Evolutionary conservation across 2,888 invertebrate species (phyloP).

Genomic region (Plagodis dolabraria): DNA sequence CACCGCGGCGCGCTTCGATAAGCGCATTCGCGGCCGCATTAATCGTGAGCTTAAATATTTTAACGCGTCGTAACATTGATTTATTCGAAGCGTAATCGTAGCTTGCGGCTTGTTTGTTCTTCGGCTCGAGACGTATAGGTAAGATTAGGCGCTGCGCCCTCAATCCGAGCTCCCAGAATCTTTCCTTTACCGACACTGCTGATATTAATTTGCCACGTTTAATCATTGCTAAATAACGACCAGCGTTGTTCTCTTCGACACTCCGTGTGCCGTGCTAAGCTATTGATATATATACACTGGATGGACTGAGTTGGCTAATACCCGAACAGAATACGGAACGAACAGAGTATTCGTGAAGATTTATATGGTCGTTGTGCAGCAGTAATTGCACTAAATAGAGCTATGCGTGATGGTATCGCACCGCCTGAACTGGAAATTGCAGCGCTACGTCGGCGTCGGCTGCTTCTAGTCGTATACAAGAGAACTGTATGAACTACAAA

Average conservation of each 20-base stretch:
- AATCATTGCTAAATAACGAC: conserved; percentile 33
- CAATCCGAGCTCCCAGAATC: conserved; percentile 56
- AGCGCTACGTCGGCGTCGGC: conserved; percentile 28
- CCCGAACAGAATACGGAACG: conserved; percentile 62
- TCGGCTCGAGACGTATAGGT: conserved; percentile 79
- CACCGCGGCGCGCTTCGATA: conserved; percentile 64
- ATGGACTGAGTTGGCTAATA: conserved; percentile 54
- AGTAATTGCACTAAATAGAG: conserved; percentile 81
- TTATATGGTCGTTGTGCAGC: conserved; percentile 81
- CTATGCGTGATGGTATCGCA: conserved; percentile 76
- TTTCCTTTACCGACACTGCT: conserved; percentile 54
- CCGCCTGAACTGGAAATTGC: conserved; percentile 69
- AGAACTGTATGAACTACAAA: conserved; percentile 54
- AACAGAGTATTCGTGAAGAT: conserved; percentile 74
- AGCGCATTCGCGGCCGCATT: conserved; percentile 73
- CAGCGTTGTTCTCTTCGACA: conserved; percentile 18
- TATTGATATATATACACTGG: conserved; percentile 38
- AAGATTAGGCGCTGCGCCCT: conserved; percentile 72
- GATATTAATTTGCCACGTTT: conserved; percentile 59
- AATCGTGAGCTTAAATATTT: conserved; percentile 84
- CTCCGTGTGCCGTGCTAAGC: conserved; percentile 38
- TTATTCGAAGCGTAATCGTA: conserved; percentile 81
- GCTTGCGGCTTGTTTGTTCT: conserved; percentile 82
- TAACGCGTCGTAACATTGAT: conserved; percentile 84
- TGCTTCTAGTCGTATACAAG: conserved; percentile 49